A percentile compares a stretch with the other conserved stretches of the same genome.
Conservation (phyloP, 1,140 invertebrate genomes). For the Zaprionus ghesquierei region DNA sequence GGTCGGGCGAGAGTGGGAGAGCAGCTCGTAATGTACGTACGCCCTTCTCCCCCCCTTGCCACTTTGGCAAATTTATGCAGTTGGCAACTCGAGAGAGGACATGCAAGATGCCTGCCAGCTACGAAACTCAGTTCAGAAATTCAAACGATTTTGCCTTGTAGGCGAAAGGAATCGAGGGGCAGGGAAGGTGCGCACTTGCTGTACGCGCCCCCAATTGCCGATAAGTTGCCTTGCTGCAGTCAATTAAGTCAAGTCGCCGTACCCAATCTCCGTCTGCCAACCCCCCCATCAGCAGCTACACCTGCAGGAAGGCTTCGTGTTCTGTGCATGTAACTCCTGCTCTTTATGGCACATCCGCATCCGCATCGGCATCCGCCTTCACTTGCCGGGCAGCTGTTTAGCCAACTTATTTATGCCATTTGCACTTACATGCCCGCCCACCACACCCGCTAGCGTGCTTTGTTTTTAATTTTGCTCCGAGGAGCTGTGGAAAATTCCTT, state of each 20-base stretch:
- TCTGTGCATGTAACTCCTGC: conserved; percentile 57
- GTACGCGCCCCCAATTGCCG: conserved; percentile 22
- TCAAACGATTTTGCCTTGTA: conserved; percentile 21
- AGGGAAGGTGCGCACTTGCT: background rate
- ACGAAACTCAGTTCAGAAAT: conserved; percentile 18
- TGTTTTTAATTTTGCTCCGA: conserved; percentile 59
- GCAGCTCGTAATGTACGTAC: background rate
- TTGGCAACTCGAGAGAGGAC: conserved; percentile 9
- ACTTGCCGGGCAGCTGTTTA: conserved; percentile 60
- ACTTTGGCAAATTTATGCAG: conserved; percentile 23
- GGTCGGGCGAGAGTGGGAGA: background rate
- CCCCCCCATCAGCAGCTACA: conserved; percentile 2
- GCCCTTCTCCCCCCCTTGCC: background rate
- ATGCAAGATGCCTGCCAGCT: background rate
- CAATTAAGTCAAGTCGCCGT: conserved; percentile 34
- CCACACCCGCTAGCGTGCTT: conserved; percentile 12
- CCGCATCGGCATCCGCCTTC: conserved; percentile 1
- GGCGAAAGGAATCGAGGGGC: too few relatives aligned
- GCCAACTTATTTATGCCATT: conserved; percentile 73
- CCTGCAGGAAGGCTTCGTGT: conserved; percentile 43
- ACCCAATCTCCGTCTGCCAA: background rate
- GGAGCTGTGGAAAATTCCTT: conserved; percentile 57
- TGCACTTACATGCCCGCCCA: conserved; percentile 41
- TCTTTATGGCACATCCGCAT: conserved; percentile 60
- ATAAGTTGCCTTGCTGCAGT: conserved; percentile 39